Evolutionary conservation across 2,888 invertebrate species (phyloP).

Genomic region (Orthosia gracilis): DNA sequence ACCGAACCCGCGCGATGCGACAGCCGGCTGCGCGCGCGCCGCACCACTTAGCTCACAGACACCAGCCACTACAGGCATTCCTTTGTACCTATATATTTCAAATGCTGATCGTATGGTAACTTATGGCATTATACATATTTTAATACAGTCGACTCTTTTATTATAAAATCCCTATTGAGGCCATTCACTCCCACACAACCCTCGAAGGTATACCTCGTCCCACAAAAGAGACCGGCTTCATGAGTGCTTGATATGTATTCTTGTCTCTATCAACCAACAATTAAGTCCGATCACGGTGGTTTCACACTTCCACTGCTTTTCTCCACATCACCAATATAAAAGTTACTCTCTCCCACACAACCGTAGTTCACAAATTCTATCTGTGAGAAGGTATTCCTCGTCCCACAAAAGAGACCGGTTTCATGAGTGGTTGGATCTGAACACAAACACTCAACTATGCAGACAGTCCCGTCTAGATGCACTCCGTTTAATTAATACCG

Average conservation of each 20-base stretch:
- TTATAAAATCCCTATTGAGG: too few species aligned
- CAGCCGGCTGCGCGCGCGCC: too few species aligned
- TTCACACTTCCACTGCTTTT: not conserved
- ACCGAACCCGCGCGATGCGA: too few species aligned
- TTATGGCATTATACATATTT: too few species aligned
- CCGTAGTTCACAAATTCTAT: conserved; percentile 38
- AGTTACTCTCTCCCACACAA: not conserved
- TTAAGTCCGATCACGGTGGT: too few species aligned
- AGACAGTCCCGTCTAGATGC: conserved; percentile 74
- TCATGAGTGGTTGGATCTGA: conserved; percentile 72
- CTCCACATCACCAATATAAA: not conserved
- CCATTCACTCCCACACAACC: too few species aligned
- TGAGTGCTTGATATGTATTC: conserved; percentile 65
- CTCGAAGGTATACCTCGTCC: conserved; percentile 42
- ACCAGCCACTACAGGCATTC: too few species aligned
- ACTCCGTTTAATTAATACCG: conserved; percentile 81
- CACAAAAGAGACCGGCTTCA: conserved; percentile 57
- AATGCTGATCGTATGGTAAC: too few species aligned
- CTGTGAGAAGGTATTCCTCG: conserved; percentile 46
- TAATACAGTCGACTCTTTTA: too few species aligned
- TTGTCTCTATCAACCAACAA: not conserved
- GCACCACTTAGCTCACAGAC: too few species aligned
- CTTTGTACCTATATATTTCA: too few species aligned
- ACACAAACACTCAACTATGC: conserved; percentile 81
- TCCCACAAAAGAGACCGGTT: conserved; percentile 54